phyloP scores from a whole-genome alignment of 2,888 invertebrate species.

The Polydrusus cervinus region DNA sequence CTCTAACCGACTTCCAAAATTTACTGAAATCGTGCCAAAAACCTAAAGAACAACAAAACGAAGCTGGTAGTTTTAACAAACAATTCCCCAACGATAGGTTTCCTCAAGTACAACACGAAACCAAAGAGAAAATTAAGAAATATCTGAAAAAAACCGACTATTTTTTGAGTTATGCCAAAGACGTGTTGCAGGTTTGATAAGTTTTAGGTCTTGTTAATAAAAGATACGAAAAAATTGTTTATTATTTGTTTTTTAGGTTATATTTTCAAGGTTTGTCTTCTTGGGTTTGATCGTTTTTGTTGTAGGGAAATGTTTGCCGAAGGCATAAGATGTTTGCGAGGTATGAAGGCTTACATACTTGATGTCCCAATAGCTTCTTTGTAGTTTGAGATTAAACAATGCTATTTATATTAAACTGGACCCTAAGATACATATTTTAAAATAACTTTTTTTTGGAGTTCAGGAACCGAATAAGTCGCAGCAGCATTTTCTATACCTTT shows the following conservation, averaged over 20 bases:
- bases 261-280: neutral
- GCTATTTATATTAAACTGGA: too few relatives aligned
- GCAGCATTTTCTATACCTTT: too few relatives aligned
- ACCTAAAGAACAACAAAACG: slow-evolving; percentile 60
- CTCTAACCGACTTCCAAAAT: slow-evolving; percentile 78
- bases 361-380: too few relatives aligned
- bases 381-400: too few relatives aligned
- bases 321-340: too few relatives aligned
- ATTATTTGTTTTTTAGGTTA: neutral
- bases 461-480: too few relatives aligned
- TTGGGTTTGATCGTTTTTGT: too few relatives aligned
- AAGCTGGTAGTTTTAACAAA: slow-evolving; percentile 70
- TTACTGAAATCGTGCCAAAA: slow-evolving; percentile 64
- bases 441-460: too few relatives aligned
- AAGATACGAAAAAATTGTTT: neutral
- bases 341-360: too few relatives aligned
- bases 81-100: slow-evolving; percentile 75
- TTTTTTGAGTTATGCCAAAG: slow-evolving; percentile 79
- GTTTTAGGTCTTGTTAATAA: slow-evolving; percentile 17
- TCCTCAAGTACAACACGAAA: slow-evolving; percentile 72
- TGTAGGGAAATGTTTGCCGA: too few relatives aligned
- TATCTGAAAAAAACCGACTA: slow-evolving; percentile 82
- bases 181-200: slow-evolving; percentile 52
- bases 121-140: slow-evolving; percentile 74
- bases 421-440: too few relatives aligned